phyloP scores from a whole-genome alignment of 2,797 vertebrate species.

The Carapus acus region DNA sequence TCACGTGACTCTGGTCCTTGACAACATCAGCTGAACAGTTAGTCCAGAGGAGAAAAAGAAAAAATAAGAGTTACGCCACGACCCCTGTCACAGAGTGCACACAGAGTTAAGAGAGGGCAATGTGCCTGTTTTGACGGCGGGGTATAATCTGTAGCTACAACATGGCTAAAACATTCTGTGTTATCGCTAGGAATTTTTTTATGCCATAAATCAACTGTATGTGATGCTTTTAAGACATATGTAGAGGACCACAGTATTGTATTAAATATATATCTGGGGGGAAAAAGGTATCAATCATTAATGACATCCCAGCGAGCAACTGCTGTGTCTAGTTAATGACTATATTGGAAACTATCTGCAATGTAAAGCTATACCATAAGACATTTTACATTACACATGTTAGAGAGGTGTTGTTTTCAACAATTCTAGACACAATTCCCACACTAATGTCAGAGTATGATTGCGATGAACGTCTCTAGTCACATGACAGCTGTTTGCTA shows the following conservation, averaged over 20 bases:
- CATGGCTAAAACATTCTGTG: no score
- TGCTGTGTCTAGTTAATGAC: no score
- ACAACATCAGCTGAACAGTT: slow-evolving; percentile 99
- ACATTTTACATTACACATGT: not conserved
- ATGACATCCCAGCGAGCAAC: no score
- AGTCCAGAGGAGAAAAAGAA: slow-evolving; percentile 36
- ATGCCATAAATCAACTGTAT: no score
- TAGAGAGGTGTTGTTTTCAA: not conserved
- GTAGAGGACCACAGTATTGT: no score
- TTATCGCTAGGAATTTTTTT: no score
- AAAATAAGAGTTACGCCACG: slow-evolving; percentile 38
- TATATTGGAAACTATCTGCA: no score
- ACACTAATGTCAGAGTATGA: not conserved
- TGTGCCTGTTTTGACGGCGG: not conserved
- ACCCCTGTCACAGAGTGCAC: slow-evolving; percentile 1
- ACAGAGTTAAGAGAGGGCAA: not conserved
- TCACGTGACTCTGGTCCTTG: slow-evolving; percentile 99
- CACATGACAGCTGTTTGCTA: not conserved
- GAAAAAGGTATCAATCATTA: no score
- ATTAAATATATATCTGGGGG: no score
- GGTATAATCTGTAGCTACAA: no score
- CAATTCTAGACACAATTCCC: slow-evolving; percentile 2
- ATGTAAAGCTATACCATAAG: no score
- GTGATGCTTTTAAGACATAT: not conserved
- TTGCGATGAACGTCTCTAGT: not conserved